These are phyloP conservation scores for Gallinago nigripennis DNA, from an alignment of 2,797 vertebrate species.

Conservation along the genomic window DNA sequence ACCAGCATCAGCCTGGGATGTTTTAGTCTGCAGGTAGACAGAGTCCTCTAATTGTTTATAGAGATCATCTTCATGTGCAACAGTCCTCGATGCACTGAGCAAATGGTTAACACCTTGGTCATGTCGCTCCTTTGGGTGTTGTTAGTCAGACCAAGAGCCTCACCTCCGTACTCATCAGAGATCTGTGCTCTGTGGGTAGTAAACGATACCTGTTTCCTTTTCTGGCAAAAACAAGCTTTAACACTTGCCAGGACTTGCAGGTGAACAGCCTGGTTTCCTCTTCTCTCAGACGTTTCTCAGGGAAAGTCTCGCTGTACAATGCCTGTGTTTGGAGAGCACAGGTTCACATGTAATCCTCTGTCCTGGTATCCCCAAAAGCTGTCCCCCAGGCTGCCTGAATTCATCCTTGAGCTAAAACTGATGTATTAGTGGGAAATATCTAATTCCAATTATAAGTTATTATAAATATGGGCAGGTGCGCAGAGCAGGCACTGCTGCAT, in stretches of 20 bases:
- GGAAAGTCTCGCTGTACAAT: neutral
- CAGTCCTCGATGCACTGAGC: neutral
- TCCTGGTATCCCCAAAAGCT: neutral
- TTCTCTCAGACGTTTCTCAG: neutral
- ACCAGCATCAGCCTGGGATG: neutral
- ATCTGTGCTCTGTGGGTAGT: neutral
- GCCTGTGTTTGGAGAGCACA: neutral
- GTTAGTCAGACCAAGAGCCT: neutral
- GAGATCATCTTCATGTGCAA: neutral
- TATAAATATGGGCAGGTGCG: neutral
- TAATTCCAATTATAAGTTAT: neutral
- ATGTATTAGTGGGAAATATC: neutral
- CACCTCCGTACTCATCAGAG: neutral
- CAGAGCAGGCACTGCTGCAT: neutral
- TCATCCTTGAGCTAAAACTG: neutral
- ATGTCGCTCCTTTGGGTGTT: neutral
- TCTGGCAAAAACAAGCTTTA: conserved; percentile 49
- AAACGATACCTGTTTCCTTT: conserved; percentile 31
- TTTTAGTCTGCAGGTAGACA: neutral
- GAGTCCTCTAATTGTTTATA: neutral
- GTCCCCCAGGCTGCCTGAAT: neutral
- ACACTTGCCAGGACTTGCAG: conserved; percentile 46
- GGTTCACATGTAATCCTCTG: fast-evolving
- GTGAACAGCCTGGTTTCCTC: neutral
- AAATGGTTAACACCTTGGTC: neutral